These are phyloP conservation scores for Sturmia bella DNA, from an alignment of 2,888 invertebrate genomes.

Conservation along the genomic window DNA sequence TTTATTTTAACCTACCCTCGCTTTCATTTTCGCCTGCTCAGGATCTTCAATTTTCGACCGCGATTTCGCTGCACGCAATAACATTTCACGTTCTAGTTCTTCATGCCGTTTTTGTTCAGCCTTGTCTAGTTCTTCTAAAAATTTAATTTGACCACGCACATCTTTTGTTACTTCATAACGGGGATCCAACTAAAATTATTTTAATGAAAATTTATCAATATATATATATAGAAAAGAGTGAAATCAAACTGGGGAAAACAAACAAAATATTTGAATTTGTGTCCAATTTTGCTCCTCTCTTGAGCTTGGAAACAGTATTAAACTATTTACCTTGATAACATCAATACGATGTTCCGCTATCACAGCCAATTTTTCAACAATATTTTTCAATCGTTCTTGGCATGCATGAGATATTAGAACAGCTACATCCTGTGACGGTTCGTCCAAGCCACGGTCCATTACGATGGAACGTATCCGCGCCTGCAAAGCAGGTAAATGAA, in stretches of 20 bases:
- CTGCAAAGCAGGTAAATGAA: constrained; percentile 89
- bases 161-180: constrained; percentile 95
- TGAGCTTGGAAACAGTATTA: too few species aligned
- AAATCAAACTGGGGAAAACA: too few species aligned
- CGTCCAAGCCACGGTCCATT: constrained; percentile 90
- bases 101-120: constrained; percentile 96
- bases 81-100: constrained; percentile 96
- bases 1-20: constrained; percentile 87
- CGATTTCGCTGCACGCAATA: constrained; percentile 96
- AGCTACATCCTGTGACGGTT: constrained; percentile 92
- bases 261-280: too few species aligned
- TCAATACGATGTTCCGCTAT: constrained; percentile 98
- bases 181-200: constrained; percentile 87
- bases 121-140: constrained; percentile 97
- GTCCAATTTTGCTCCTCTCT: too few species aligned
- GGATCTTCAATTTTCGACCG: constrained; percentile 98
- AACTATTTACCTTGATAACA: constrained; percentile 88
- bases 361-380: constrained; percentile 94
- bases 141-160: constrained; percentile 95
- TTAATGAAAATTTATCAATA: constrained; percentile 16
- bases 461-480: constrained; percentile 89
- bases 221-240: background rate
- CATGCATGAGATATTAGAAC: constrained; percentile 95
- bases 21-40: constrained; percentile 97
- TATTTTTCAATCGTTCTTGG: constrained; percentile 94